Base-by-base conservation (phyloP, 2,888 invertebrate genomes). In the Protophormia terraenovae region DNA sequence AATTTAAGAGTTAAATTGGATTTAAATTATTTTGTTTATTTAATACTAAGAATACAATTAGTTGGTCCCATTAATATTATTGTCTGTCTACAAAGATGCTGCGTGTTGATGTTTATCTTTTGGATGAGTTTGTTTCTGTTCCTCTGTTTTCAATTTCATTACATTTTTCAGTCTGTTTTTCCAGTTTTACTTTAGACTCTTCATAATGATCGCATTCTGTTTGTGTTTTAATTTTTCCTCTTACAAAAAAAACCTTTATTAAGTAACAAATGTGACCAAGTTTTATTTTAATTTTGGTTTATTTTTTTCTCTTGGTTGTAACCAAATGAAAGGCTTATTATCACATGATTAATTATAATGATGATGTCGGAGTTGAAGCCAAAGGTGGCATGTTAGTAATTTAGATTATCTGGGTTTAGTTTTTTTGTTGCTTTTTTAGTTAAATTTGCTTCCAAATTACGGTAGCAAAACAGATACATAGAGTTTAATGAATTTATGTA, bases 261-360 rank as follows among this genome's bases (percentile, higher is more conserved):
- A 16, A 27, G 47, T 77, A 77, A 62, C 32, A 77, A 35, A 55
- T 55, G n/a, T 64, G 72, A 55, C 41, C 32, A 78, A 78, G 24
- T 60, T 58, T 47, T 58, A 16, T 60, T 58, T 47, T 58, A 22
- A 1, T 67, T 38, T 19, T 16, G 19, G 3, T 53, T 53, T 38
- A 14, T 6, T 5, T 60, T 38, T 69, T 58, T 66, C 22, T 35
- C 8, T 35, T 29, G 5, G 3, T 14, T 10, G 12, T 38, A 32
- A n/a, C 41, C 14, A 64, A 7, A 73, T 38, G 12, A 62, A 62
- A 24, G 35, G 19, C 38, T 73, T 67, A 24, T 50, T 47, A 73
- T 64, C 41, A 45, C 66, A 55, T 45, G 53, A 38, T 73, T 67
- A 38, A 80, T 80, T 55, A 50, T 47, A n/a, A 41, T 32, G 19